These are phyloP conservation scores for Lamellibrachia luymesi DNA, from an alignment of 1,140 invertebrate species.

Conservation along the genomic window DNA sequence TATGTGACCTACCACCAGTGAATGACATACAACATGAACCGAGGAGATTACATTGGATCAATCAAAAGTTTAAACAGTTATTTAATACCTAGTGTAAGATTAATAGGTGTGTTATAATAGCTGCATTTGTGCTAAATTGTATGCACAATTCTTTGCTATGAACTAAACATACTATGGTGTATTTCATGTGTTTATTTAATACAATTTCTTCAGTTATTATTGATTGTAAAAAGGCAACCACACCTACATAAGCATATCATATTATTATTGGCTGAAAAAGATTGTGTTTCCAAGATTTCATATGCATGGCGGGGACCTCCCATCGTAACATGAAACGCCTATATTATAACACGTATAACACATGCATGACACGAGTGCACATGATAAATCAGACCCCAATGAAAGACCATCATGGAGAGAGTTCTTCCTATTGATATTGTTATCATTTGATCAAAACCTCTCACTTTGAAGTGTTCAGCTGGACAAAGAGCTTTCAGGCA, in stretches of 20 bases:
- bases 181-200: background rate
- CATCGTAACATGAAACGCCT: background rate
- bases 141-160: background rate
- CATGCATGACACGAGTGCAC: background rate
- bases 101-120: background rate
- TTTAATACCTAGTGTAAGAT: background rate
- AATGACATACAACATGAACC: background rate
- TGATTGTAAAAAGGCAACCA: background rate
- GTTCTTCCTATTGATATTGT: background rate
- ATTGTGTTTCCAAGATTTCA: background rate
- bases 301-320: background rate
- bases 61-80: background rate
- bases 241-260: background rate
- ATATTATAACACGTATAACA: background rate
- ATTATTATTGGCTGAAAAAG: background rate
- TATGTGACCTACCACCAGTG: too few species aligned
- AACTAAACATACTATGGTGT: background rate
- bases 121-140: background rate
- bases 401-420: background rate
- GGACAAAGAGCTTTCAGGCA: background rate
- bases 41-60: background rate
- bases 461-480: background rate
- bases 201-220: background rate
- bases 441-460: background rate
- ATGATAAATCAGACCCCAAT: background rate